Evolutionary conservation across 2,888 invertebrate species (phyloP).

Genomic region (Pseudanteris insignis): DNA sequence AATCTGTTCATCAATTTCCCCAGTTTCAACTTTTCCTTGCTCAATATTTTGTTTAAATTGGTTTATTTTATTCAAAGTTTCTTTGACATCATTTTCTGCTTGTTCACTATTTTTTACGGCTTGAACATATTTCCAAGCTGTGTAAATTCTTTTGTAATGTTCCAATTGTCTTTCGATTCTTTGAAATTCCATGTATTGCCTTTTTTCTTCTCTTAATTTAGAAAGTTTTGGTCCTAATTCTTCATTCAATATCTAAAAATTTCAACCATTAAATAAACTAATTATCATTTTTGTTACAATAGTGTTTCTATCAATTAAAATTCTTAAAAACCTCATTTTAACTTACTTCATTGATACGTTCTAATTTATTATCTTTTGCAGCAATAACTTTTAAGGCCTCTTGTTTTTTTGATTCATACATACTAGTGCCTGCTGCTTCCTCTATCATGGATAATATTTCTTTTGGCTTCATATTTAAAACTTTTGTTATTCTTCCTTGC

Average conservation of each 20-base stretch:
- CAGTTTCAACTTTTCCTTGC: slow-evolving; percentile 69
- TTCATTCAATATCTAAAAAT: slow-evolving; percentile 76
- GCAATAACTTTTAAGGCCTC: slow-evolving; percentile 86
- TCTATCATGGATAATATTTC: slow-evolving; percentile 98
- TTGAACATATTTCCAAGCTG: slow-evolving; percentile 77
- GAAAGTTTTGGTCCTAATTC: slow-evolving; percentile 91
- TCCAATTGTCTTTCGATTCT: slow-evolving; percentile 86
- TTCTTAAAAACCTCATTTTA: not conserved
- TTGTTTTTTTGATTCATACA: slow-evolving; percentile 95
- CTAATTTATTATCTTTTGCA: slow-evolving; percentile 90
- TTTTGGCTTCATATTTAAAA: slow-evolving; percentile 97
- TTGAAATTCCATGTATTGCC: slow-evolving; percentile 87
- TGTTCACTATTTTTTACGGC: slow-evolving; percentile 69
- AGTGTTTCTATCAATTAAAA: not conserved
- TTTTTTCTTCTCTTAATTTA: slow-evolving; percentile 84
- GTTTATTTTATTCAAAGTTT: slow-evolving; percentile 71
- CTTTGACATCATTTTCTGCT: slow-evolving; percentile 69
- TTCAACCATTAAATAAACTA: not conserved
- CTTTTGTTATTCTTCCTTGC: slow-evolving; percentile 99
- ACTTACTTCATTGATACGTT: slow-evolving; percentile 82
- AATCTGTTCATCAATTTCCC: slow-evolving; percentile 71
- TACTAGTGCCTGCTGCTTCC: slow-evolving; percentile 96
- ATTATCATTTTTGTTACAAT: no score
- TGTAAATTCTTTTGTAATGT: slow-evolving; percentile 77
- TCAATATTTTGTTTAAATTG: slow-evolving; percentile 69